Evolutionary conservation across 2,797 vertebrate species (phyloP).

Genomic region (Cirrhinus mrigala): DNA sequence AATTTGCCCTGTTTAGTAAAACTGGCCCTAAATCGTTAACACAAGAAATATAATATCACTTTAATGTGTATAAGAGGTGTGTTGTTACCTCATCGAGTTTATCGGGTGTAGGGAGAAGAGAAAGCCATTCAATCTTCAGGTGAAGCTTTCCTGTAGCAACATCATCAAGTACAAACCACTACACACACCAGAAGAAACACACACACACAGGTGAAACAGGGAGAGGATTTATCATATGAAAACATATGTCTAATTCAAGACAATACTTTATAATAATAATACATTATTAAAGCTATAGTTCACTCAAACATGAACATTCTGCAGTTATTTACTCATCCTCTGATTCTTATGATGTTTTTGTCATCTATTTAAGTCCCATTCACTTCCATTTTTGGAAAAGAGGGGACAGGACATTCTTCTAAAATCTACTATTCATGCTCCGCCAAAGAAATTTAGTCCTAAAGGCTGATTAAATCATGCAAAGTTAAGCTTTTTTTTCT

Average conservation of each 20-base stretch:
- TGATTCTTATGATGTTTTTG: background rate
- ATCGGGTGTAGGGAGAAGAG: conserved; percentile 82
- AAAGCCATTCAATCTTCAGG: conserved; percentile 91
- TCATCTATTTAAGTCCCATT: background rate
- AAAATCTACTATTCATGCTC: background rate
- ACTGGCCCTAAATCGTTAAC: background rate
- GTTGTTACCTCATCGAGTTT: conserved; percentile 86
- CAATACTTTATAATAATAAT: background rate
- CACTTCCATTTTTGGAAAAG: background rate
- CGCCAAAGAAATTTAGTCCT: background rate
- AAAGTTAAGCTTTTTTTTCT: background rate
- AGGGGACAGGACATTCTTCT: no score
- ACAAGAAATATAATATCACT: background rate
- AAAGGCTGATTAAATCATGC: background rate
- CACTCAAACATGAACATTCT: background rate
- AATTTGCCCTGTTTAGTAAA: no score
- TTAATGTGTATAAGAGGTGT: background rate
- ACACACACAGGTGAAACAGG: background rate
- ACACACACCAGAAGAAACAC: conserved; percentile 2
- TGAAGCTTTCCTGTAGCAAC: conserved; percentile 89
- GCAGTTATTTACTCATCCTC: background rate
- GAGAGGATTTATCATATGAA: background rate
- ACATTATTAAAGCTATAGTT: background rate
- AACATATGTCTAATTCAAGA: background rate
- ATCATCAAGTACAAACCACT: conserved; percentile 93